phyloP scores from a whole-genome alignment of 2,113 vertebrate genomes.

The Pseudois nayaur region DNA sequence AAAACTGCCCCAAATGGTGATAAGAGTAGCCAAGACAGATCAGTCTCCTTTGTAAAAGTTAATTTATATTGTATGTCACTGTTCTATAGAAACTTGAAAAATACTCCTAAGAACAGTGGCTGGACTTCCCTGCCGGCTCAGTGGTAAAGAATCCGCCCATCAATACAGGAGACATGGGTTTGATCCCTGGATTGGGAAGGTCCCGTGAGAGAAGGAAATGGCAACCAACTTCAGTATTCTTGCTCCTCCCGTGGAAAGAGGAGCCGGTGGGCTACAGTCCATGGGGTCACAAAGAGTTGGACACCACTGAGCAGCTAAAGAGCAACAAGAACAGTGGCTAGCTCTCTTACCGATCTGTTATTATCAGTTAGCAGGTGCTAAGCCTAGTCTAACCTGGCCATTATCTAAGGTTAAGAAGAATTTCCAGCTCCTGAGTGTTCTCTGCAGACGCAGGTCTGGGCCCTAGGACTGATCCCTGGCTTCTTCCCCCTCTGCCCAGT shows the following conservation, averaged over 20 bases:
- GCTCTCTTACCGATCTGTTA: not conserved
- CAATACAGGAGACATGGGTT: not conserved
- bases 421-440: not conserved
- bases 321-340: not conserved
- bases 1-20: not conserved
- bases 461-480: not conserved
- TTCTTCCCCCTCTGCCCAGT: not conserved
- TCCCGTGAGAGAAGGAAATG: not conserved
- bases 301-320: not conserved
- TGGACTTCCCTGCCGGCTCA: not conserved
- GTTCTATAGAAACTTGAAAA: not conserved
- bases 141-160: not conserved
- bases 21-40: not conserved
- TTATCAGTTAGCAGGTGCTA: not conserved
- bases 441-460: not conserved
- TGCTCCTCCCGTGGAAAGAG: not conserved
- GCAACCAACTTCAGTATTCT: not conserved
- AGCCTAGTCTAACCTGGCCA: not conserved
- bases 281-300: not conserved
- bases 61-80: not conserved
- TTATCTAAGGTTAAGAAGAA: not conserved
- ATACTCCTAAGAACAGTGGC: not conserved
- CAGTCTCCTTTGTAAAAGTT: not conserved
- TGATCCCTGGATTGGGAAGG: not conserved
- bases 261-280: not conserved